Percentiles rank a stretch among this genome's conserved stretches.
Evolutionary conservation across 2,113 vertebrate genomes (phyloP).

Genomic region (Oreotrochilus melanogaster): DNA sequence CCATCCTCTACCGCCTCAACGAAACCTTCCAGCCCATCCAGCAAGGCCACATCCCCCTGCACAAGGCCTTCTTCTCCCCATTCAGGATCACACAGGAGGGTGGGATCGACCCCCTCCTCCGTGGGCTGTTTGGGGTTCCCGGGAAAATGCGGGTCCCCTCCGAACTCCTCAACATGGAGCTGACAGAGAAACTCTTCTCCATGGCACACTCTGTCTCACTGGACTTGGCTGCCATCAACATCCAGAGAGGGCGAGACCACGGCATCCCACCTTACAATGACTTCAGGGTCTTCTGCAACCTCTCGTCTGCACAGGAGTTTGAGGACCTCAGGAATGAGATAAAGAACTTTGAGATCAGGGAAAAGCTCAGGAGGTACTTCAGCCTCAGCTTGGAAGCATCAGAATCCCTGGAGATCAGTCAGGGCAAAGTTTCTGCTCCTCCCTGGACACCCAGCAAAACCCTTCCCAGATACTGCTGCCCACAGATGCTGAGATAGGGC

Average conservation of each 20-base stretch:
- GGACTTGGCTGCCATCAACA: slow-evolving; percentile 80
- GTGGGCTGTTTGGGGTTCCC: slow-evolving; percentile 74
- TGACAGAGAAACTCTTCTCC: slow-evolving; percentile 79
- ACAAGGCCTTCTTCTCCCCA: slow-evolving; percentile 80
- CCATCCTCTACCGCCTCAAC: slow-evolving; percentile 72
- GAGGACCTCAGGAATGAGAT: slow-evolving; percentile 80
- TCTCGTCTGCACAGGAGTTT: slow-evolving; percentile 73
- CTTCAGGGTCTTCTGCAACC: slow-evolving; percentile 81
- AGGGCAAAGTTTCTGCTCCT: background rate
- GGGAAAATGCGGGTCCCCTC: slow-evolving; percentile 79
- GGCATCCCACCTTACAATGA: slow-evolving; percentile 80
- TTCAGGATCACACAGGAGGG: slow-evolving; percentile 78
- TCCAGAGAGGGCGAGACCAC: slow-evolving; percentile 77
- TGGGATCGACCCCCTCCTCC: slow-evolving; percentile 77
- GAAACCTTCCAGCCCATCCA: slow-evolving; percentile 75
- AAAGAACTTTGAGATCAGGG: slow-evolving; percentile 78
- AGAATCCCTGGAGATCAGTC: background rate
- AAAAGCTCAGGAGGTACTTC: slow-evolving; percentile 78
- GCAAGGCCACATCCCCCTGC: slow-evolving; percentile 75
- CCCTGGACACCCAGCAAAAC: background rate
- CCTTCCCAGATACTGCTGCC: background rate
- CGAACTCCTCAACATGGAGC: slow-evolving; percentile 78
- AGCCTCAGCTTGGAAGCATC: background rate
- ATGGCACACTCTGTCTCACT: slow-evolving; percentile 78
- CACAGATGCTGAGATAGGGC: slow-evolving; percentile 23